Base-by-base conservation (phyloP, 64 coral and sea anemone species). In the Orbicella faveolata region DNA sequence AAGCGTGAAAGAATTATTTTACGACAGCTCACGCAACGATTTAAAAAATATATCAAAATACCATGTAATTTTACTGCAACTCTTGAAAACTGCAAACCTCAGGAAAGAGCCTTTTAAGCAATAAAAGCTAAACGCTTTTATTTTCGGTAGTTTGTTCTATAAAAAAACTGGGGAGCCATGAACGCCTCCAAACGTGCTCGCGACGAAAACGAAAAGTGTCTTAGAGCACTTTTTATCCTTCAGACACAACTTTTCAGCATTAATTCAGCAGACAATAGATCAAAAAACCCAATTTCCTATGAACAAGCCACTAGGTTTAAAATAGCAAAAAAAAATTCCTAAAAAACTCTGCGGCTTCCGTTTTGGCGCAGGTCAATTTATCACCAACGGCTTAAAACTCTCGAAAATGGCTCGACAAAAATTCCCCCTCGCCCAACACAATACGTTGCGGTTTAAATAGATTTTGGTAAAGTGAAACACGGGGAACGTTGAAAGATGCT, bases 341-440 rank as follows among this genome's bases (percentile, higher is more conserved):
- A 6, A 70, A 70, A 23, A 69, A 83, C 9, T 18, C 21, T 17
- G 18, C 37, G 30, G 36, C 34, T 83, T 83, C 80, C 80, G 80
- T 67, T 67, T 44, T 16, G 20, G 26, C 1, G 9, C 61, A 41
- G 35, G 61, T 67, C 61, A 67, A 83, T 83, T 67, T 83, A 83
- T 83, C 80, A 69, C 80, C 20, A 83, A 11, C 17, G 23, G 35
- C 63, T 67, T 67, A 83, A 39, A 83, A 65, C 62, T n/a, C 61
- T 67, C 63, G 20, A 65, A 44, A 83, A 4, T 41, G 80, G 34
- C 11, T 36, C 62, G 36, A 36, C 63, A 67, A 63, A 4, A 36
- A 25, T 36, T 6, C 59, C 7, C 26, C 6, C 37, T 63, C 57
- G 34, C 79, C 79, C 79, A 61, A 63, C 51, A 39, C 34, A 39